These are phyloP conservation scores for Rotaria macrura DNA, from an alignment of 2,888 invertebrate species.

Conservation along the genomic window DNA sequence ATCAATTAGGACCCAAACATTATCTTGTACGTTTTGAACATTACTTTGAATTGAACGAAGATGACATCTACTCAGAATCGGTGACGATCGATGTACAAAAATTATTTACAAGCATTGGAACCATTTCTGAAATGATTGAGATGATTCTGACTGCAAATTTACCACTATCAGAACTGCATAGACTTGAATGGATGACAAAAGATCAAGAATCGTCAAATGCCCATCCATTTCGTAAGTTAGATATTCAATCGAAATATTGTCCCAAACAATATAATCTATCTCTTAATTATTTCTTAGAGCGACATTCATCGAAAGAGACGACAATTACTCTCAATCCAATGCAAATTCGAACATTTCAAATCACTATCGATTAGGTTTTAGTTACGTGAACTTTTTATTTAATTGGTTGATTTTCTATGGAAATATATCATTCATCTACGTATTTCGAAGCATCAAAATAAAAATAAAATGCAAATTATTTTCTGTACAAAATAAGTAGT, in stretches of 20 bases:
- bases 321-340: constrained; percentile 41
- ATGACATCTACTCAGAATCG: constrained; percentile 24
- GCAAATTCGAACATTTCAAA: constrained; percentile 46
- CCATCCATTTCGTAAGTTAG: background rate
- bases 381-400: too few relatives aligned
- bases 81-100: constrained; percentile 25
- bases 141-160: background rate
- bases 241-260: background rate
- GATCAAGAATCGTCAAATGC: background rate
- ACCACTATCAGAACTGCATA: background rate
- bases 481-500: too few relatives aligned
- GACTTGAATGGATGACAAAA: background rate
- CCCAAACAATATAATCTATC: background rate
- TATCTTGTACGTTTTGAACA: constrained; percentile 32
- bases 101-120: constrained; percentile 18
- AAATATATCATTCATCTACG: too few relatives aligned
- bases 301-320: background rate
- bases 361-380: constrained; percentile 31
- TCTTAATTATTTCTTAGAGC: background rate
- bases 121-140: background rate
- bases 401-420: too few relatives aligned
- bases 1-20: constrained; percentile 5
- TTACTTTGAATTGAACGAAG: constrained; percentile 32
- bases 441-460: too few relatives aligned
- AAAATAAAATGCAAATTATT: too few relatives aligned